These are phyloP conservation scores for Nasonia giraulti DNA, from an alignment of 1,140 invertebrate species.

Conservation along the genomic window DNA sequence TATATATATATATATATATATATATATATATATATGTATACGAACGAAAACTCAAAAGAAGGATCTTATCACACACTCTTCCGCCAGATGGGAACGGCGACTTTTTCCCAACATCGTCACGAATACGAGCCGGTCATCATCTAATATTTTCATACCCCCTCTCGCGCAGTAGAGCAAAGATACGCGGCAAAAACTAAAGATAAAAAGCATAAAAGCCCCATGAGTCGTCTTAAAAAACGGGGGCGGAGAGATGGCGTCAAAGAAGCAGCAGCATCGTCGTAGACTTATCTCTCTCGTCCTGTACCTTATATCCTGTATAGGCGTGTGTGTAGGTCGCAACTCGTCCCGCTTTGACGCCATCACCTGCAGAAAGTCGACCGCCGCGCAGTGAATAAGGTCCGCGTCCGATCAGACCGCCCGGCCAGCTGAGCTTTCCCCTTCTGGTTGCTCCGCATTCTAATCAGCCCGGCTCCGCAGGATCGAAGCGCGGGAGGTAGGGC, in stretches of 20 bases:
- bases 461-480: background rate
- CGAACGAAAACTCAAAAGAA: too few species aligned
- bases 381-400: conserved; percentile 12
- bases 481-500: background rate
- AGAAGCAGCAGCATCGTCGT: background rate
- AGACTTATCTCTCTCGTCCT: conserved; percentile 12
- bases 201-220: background rate
- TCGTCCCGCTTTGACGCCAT: background rate
- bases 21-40: too few species aligned
- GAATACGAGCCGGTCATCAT: too few species aligned
- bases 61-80: too few species aligned
- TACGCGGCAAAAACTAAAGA: background rate
- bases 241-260: background rate
- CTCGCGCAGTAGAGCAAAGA: background rate
- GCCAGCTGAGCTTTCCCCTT: background rate
- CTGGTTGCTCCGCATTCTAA: background rate
- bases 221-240: background rate
- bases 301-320: background rate
- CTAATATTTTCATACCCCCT: too few species aligned
- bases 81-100: too few species aligned
- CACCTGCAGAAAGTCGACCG: background rate
- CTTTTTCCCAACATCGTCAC: too few species aligned
- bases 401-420: background rate
- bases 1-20: too few species aligned
- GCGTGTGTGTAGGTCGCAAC: background rate